Percentiles rank a stretch among this genome's conserved stretches.
phyloP scores from a whole-genome alignment of 1,140 invertebrate genomes.

The Papilio aristodemus region DNA sequence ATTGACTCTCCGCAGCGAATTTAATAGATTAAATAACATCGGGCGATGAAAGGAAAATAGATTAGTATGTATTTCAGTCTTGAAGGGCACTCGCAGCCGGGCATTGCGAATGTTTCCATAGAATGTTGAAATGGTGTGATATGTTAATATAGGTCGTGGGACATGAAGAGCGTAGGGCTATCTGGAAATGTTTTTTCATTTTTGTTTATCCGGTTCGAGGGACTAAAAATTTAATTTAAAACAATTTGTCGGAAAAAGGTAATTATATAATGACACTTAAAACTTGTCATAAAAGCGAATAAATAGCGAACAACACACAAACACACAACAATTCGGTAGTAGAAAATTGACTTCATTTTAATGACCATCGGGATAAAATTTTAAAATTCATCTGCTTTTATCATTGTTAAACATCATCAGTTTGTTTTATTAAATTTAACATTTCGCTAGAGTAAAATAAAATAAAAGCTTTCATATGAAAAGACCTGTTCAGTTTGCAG shows the following conservation, averaged over 20 bases:
- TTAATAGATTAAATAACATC: neutral
- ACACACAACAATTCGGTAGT: too few species aligned
- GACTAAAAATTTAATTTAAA: neutral
- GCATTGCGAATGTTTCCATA: neutral
- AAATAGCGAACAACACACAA: too few species aligned
- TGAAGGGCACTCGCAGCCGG: neutral
- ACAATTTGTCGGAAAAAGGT: too few species aligned
- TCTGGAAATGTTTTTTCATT: neutral
- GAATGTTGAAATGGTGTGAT: neutral
- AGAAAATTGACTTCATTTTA: too few species aligned
- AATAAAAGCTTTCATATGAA: constrained; percentile 7
- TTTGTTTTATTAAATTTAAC: neutral
- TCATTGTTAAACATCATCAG: neutral
- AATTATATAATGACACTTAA: too few species aligned
- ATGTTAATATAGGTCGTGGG: neutral
- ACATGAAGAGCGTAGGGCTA: neutral
- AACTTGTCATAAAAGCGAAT: too few species aligned
- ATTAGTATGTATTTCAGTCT: constrained; percentile 2
- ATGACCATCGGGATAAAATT: too few species aligned
- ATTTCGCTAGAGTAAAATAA: neutral
- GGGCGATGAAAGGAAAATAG: constrained; percentile 12
- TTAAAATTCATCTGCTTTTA: neutral
- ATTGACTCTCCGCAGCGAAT: neutral
- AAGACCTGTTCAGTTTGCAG: constrained; percentile 1
- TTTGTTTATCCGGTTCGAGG: neutral